These are phyloP conservation scores for Scaptomyza flava DNA, from an alignment of 2,888 invertebrate species.

Conservation along the genomic window DNA sequence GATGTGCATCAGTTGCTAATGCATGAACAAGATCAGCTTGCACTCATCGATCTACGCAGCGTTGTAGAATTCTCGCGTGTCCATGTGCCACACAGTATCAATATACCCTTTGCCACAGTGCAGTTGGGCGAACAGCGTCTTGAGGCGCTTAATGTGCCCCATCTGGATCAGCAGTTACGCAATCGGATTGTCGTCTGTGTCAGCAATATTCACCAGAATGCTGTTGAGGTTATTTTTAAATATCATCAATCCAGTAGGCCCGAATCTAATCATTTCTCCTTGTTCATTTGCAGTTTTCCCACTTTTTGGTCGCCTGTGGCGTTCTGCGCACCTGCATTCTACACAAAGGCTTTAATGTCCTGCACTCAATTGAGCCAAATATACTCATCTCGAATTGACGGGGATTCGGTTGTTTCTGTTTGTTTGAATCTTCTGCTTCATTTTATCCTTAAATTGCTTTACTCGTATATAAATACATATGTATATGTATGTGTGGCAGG, in stretches of 20 bases:
- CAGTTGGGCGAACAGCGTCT: conserved; percentile 89
- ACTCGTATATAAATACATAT: no score
- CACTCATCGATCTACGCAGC: conserved; percentile 89
- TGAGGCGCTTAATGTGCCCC: conserved; percentile 88
- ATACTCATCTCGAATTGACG: conserved; percentile 82
- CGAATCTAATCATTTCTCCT: background rate
- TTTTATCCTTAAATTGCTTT: conserved; percentile 3
- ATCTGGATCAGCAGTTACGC: conserved; percentile 86
- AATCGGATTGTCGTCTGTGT: conserved; percentile 91
- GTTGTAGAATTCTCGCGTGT: conserved; percentile 88
- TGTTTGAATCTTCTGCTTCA: conserved; percentile 1
- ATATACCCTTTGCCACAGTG: conserved; percentile 94
- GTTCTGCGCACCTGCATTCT: conserved; percentile 92
- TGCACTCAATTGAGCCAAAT: conserved; percentile 88
- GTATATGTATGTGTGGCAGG: no score
- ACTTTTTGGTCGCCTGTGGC: conserved; percentile 91
- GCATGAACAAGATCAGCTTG: conserved; percentile 86
- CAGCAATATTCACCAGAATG: conserved; percentile 91
- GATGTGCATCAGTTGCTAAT: conserved; percentile 92
- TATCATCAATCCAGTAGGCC: background rate
- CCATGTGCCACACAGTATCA: conserved; percentile 92
- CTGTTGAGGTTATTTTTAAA: conserved; percentile 87
- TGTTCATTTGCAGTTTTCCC: conserved; percentile 89
- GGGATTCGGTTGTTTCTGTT: conserved; percentile 3
- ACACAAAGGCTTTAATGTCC: conserved; percentile 94